phyloP scores from a whole-genome alignment of 1,140 invertebrate genomes.

The Zophobas atratus region DNA sequence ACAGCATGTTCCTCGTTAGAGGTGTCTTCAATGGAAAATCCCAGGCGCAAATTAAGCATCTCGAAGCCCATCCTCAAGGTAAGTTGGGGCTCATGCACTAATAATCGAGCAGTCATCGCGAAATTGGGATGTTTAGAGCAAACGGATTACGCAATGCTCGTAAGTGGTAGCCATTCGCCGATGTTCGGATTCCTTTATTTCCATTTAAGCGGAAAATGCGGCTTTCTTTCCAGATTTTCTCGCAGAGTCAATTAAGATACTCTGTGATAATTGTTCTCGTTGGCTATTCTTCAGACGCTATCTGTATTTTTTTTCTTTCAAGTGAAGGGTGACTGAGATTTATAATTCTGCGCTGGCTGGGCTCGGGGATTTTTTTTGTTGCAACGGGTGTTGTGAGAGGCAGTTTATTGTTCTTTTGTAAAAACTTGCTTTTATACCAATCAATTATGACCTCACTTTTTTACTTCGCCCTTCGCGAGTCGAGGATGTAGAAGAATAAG shows the following conservation, averaged over 20 bases:
- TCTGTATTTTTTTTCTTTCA: constrained; percentile 17
- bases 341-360: constrained; percentile 21
- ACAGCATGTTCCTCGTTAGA: constrained; percentile 33
- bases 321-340: constrained; percentile 20
- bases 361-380: constrained; percentile 26
- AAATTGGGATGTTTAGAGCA: neutral
- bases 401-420: constrained; percentile 34
- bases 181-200: neutral
- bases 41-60: constrained; percentile 17
- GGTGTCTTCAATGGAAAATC: constrained; percentile 47
- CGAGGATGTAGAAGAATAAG: neutral
- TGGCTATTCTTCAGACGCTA: constrained; percentile 19
- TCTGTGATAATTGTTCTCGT: constrained; percentile 30
- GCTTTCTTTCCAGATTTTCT: constrained; percentile 6
- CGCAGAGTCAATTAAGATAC: constrained; percentile 28
- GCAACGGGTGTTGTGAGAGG: constrained; percentile 6
- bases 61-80: constrained; percentile 25
- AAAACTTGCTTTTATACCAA: constrained; percentile 41
- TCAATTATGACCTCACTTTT: constrained; percentile 22
- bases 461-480: constrained; percentile 9
- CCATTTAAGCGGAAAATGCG: neutral
- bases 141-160: neutral
- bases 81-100: constrained; percentile 13
- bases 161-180: neutral
- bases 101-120: constrained; percentile 12